Conservation (phyloP, 2,888 invertebrate genomes). For the Aleiodes leptofemur region DNA sequence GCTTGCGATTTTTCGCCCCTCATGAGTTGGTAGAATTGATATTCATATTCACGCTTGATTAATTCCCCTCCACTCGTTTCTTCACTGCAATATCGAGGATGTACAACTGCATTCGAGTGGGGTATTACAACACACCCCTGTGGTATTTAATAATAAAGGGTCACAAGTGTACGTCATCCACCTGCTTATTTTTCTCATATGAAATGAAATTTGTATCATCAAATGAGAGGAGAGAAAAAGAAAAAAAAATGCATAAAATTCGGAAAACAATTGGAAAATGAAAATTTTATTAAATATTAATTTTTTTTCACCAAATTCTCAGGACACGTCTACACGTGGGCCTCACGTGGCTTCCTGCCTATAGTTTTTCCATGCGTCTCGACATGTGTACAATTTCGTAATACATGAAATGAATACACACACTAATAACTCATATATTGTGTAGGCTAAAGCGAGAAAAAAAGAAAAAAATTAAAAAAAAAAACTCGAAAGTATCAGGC, state of each 20-base stretch:
- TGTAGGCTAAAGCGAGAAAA: slow-evolving; percentile 1
- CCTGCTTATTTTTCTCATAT: slow-evolving; percentile 6
- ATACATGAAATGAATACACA: slow-evolving; percentile 55
- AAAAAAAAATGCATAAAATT: slow-evolving; percentile 3
- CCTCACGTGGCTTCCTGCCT: slow-evolving; percentile 71
- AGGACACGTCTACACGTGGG: slow-evolving; percentile 63
- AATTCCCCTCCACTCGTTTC: slow-evolving; percentile 28
- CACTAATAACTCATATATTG: slow-evolving; percentile 60
- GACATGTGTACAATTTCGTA: slow-evolving; percentile 71
- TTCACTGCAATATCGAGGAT: slow-evolving; percentile 67
- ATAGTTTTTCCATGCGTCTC: slow-evolving; percentile 70
- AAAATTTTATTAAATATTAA: neutral
- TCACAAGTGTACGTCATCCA: slow-evolving; percentile 43
- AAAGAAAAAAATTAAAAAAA: slow-evolving; percentile 48
- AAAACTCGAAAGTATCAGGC: slow-evolving; percentile 58
- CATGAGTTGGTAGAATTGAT: slow-evolving; percentile 64
- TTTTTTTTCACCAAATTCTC: neutral
- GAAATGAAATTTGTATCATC: neutral
- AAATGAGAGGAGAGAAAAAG: neutral
- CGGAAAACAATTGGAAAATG: slow-evolving; percentile 7
- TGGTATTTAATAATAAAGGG: slow-evolving; percentile 42
- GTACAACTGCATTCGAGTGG: slow-evolving; percentile 58
- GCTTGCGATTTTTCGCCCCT: neutral
- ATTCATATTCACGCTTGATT: slow-evolving; percentile 70
- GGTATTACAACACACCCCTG: slow-evolving; percentile 39